Base-by-base conservation (phyloP, 2,888 invertebrate genomes). In the Beris chalybata region DNA sequence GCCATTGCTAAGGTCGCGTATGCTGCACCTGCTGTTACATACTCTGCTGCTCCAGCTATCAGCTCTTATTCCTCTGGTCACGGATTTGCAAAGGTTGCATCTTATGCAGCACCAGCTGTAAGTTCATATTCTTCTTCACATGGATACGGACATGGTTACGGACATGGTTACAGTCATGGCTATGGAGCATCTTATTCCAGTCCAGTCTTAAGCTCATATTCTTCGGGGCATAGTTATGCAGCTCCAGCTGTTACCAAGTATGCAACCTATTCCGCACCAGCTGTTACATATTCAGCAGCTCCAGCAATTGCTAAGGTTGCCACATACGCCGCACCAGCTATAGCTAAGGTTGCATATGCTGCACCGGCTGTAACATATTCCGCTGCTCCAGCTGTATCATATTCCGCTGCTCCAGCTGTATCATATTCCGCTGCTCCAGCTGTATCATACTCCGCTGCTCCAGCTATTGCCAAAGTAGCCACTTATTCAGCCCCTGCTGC, bases 391-490 rank as follows among this genome's bases (percentile, higher is more conserved):
- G 56, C 57, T 32, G 7, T 32, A 52, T 30, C 48, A 32, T 32
- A 32, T 22, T 67, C 63, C 11, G 66, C 66, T 22, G 69, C 64
- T 12, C 58, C 56, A 54, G 64, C 64, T 7, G 58, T 64, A 52
- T 48, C 61, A 9, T 73, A 73, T n/a, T n/a, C n/a, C 50, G 56
- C 71, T 1, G 64, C 72, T 6, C 72, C 73, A 31, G 68, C 66
- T 12, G 68, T 71, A 5, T 56, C 64, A 29, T 66, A 70, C 32
- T 59, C 71, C 11, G 68, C 70, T 44, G 53, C 58, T 58, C 52
- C 53, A 22, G 58, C 66, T 55, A 82, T 83, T 3, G 81, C 83
- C 7, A 57, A 45, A 54, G 67, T 71, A 9, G 66, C 69, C 5
- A 70, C 71, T 53, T 73, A 72, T 48, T 67, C 71, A 3, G 31